Evolutionary conservation across 2,113 vertebrate genomes (phyloP).

Genomic region (Mesitornis unicolor): DNA sequence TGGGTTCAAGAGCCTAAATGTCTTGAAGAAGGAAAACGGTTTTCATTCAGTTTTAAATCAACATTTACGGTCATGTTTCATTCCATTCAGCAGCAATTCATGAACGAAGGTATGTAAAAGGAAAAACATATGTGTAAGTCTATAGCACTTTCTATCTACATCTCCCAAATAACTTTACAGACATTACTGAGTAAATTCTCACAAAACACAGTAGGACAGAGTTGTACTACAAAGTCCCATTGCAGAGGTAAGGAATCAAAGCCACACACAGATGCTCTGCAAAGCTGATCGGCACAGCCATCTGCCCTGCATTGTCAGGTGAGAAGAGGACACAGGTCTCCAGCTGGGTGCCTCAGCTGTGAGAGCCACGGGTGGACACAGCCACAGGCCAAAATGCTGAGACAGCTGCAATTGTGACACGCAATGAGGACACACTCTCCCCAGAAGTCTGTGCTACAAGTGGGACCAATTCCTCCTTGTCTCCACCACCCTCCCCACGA

Average conservation of each 20-base stretch:
- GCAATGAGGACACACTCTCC: rapidly evolving
- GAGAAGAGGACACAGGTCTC: background rate
- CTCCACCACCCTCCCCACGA: background rate
- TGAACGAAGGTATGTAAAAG: background rate
- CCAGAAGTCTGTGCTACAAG: background rate
- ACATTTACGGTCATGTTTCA: background rate
- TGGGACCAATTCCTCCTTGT: background rate
- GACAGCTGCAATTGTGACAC: background rate
- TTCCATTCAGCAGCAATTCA: background rate
- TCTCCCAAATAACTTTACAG: background rate
- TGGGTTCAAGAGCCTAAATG: background rate
- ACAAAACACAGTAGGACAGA: background rate
- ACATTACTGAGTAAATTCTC: background rate
- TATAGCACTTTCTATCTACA: background rate
- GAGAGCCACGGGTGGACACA: background rate
- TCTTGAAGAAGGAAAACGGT: background rate
- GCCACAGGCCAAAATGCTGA: background rate
- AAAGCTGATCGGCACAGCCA: background rate
- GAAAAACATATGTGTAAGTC: background rate
- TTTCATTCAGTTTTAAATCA: background rate
- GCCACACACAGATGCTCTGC: background rate
- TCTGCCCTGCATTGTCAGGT: background rate
- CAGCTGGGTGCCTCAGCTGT: background rate
- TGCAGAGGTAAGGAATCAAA: background rate
- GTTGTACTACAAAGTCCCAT: background rate